Evolutionary conservation across 2,888 invertebrate species (phyloP).

Genomic region (Lasioglossum oenotherae): DNA sequence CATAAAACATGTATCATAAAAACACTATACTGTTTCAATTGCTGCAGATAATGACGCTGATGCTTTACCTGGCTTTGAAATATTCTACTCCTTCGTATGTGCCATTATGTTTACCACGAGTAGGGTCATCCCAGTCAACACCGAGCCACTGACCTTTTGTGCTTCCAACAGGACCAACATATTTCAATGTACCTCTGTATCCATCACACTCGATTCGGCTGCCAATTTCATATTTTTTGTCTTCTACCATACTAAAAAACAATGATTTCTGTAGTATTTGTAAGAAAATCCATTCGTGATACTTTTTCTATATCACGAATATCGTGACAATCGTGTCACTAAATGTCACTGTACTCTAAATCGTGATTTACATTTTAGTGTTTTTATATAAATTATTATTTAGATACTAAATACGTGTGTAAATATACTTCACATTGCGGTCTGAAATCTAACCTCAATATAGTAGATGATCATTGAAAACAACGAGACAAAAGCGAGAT

Average conservation of each 20-base stretch:
- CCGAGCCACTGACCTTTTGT: constrained; percentile 91
- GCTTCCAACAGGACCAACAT: constrained; percentile 85
- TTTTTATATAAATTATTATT: constrained; percentile 28
- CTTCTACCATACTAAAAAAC: constrained; percentile 78
- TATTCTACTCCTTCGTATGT: constrained; percentile 92
- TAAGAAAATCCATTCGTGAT: constrained; percentile 1
- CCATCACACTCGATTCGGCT: constrained; percentile 85
- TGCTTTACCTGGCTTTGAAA: constrained; percentile 89
- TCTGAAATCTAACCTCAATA: constrained; percentile 71
- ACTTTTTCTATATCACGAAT: constrained; percentile 1
- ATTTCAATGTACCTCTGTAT: constrained; percentile 85
- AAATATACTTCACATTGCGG: constrained; percentile 49
- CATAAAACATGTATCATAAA: constrained; percentile 33
- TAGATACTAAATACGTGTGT: constrained; percentile 12
- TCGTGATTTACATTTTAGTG: constrained; percentile 7
- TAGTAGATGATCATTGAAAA: constrained; percentile 62
- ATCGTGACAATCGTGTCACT: constrained; percentile 6
- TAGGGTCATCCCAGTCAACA: constrained; percentile 97
- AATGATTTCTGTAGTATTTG: constrained; percentile 22
- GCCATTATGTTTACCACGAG: constrained; percentile 97
- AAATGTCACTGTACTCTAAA: not conserved
- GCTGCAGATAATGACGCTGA: not conserved
- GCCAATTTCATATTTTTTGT: constrained; percentile 82
- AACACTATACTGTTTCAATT: constrained; percentile 14
- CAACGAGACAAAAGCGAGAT: constrained; percentile 27